Evolutionary conservation across 2,888 invertebrate species (phyloP).

Genomic region (Leucophenga maculata): DNA sequence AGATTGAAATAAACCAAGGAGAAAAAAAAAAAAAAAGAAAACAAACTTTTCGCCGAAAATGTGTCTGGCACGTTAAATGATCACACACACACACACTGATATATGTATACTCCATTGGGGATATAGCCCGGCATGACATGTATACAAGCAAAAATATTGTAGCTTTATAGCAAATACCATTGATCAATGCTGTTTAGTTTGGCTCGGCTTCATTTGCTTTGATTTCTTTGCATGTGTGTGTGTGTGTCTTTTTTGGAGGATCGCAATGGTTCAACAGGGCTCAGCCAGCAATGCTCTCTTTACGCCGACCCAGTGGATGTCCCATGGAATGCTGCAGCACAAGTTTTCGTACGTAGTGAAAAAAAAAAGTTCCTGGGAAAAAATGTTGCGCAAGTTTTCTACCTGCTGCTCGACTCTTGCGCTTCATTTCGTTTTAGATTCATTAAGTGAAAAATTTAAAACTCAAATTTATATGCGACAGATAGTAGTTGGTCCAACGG

Average conservation of each 20-base stretch:
- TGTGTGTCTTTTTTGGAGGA: neutral
- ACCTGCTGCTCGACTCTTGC: constrained; percentile 45
- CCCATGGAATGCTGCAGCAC: constrained; percentile 62
- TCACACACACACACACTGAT: constrained; percentile 24
- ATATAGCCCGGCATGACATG: too few relatives aligned
- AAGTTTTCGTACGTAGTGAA: constrained; percentile 56
- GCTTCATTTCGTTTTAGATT: constrained; percentile 52
- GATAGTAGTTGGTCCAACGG: too few relatives aligned
- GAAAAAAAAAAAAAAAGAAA: constrained; percentile 36
- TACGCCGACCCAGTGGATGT: constrained; percentile 52
- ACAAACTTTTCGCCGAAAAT: constrained; percentile 63
- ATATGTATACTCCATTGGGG: neutral
- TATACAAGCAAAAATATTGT: too few relatives aligned
- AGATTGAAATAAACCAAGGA: constrained; percentile 48
- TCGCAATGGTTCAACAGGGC: neutral
- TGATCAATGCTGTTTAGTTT: constrained; percentile 62
- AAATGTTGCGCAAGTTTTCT: constrained; percentile 63
- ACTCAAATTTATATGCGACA: constrained; percentile 50
- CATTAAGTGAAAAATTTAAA: constrained; percentile 62
- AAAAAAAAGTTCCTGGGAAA: constrained; percentile 57
- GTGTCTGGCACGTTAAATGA: constrained; percentile 65
- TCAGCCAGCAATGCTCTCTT: constrained; percentile 1
- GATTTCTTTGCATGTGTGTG: constrained; percentile 10
- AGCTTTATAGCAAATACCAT: constrained; percentile 51
- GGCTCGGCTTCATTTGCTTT: constrained; percentile 36